Conservation (phyloP, 2,113 vertebrate genomes). For the Lichenostomus cassidix region DNA sequence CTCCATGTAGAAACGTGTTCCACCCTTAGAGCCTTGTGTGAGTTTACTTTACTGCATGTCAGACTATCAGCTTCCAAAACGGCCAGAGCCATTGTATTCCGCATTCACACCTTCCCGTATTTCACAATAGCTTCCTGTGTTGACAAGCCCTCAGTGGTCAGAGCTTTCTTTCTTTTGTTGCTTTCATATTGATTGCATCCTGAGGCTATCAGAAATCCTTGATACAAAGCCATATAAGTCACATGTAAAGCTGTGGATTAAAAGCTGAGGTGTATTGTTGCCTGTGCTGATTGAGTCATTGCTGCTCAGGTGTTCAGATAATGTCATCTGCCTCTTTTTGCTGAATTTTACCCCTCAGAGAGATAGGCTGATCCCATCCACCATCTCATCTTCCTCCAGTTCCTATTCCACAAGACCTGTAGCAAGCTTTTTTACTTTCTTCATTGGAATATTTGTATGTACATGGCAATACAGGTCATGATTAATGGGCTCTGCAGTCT, state of each 20-base stretch:
- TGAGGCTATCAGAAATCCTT: constrained; percentile 23
- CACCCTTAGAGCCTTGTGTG: not conserved
- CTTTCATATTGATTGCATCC: constrained; percentile 19
- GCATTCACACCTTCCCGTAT: not conserved
- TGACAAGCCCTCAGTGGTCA: not conserved
- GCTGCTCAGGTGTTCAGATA: not conserved
- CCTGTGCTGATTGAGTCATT: not conserved
- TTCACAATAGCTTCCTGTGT: not conserved
- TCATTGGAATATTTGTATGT: constrained; percentile 54
- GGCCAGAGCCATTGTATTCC: not conserved
- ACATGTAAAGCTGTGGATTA: not conserved
- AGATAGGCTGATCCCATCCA: not conserved
- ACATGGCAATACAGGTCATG: constrained; percentile 38
- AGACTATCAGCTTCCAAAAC: not conserved
- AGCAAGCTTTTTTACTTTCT: constrained; percentile 45
- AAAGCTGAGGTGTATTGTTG: not conserved
- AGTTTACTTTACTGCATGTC: not conserved
- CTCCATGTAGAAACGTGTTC: not conserved
- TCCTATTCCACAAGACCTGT: constrained; percentile 12
- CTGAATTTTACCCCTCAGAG: constrained; percentile 30
- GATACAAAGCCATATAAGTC: not conserved
- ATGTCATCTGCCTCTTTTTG: not conserved
- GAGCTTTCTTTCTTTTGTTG: constrained; percentile 14
- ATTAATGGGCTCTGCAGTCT: constrained; percentile 49
- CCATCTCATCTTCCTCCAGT: not conserved